Evolutionary conservation across 2,888 invertebrate species (phyloP).

Genomic region (Tenthredo amoena): DNA sequence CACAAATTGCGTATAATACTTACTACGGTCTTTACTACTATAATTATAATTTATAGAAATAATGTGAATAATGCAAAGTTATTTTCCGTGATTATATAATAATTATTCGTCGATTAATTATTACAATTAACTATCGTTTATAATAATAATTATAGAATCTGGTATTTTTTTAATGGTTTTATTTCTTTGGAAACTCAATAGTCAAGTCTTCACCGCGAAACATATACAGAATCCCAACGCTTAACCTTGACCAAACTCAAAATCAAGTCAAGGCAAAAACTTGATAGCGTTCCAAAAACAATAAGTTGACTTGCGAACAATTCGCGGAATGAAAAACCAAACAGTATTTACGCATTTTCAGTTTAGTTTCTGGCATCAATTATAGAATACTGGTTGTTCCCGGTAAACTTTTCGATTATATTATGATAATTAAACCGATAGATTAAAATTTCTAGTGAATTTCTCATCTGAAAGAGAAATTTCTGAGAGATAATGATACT

Average conservation of each 20-base stretch:
- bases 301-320: neutral
- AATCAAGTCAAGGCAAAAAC: neutral
- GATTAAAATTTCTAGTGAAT: neutral
- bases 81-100: conserved; percentile 12
- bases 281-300: conserved; percentile 29
- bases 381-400: neutral
- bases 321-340: neutral
- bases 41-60: neutral
- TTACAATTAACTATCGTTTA: neutral
- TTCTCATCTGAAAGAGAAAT: neutral
- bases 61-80: conserved; percentile 4
- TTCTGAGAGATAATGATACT: neutral
- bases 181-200: neutral
- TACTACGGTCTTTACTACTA: neutral
- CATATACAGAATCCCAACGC: neutral
- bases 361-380: neutral
- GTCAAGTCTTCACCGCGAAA: neutral
- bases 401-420: neutral
- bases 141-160: neutral
- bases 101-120: conserved; percentile 18
- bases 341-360: conserved; percentile 9
- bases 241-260: neutral
- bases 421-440: neutral
- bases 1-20: conserved; percentile 6
- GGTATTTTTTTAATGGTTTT: neutral